phyloP scores from a whole-genome alignment of 30 jellyfish, hydroid and myxozoan species.

The Aurelia coerulea region DNA sequence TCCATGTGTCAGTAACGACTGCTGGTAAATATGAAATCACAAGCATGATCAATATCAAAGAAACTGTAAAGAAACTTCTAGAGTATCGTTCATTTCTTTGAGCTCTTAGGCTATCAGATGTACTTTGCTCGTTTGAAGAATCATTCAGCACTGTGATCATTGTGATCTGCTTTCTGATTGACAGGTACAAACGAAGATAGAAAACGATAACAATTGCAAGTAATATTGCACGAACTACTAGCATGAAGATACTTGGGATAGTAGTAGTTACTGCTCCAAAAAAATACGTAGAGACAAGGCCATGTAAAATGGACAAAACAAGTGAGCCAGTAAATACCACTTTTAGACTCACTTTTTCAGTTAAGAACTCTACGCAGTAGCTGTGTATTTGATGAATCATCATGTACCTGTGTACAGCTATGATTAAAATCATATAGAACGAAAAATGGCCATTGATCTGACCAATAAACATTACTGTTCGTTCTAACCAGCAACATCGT shows the following conservation, averaged over 20 bases:
- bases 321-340: neutral
- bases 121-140: too few species aligned
- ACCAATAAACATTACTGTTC: constrained; percentile 24
- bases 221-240: too few species aligned
- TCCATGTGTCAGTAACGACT: too few species aligned
- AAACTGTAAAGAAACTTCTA: too few species aligned
- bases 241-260: neutral
- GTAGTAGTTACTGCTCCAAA: constrained; percentile 25
- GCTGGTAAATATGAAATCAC: too few species aligned
- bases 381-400: neutral
- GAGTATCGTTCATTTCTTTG: too few species aligned
- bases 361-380: neutral
- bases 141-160: too few species aligned
- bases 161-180: too few species aligned
- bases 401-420: constrained; percentile 42
- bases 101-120: too few species aligned
- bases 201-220: too few species aligned
- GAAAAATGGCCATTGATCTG: constrained; percentile 66
- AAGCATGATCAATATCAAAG: too few species aligned
- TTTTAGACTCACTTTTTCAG: constrained; percentile 4
- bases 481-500: constrained; percentile 68
- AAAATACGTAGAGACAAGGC: constrained; percentile 49
- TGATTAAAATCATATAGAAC: constrained; percentile 29
- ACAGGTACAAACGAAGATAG: too few species aligned
- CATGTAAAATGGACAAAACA: constrained; percentile 25